phyloP scores from a whole-genome alignment of 2,888 invertebrate genomes.

The Melanostoma mellinum region DNA sequence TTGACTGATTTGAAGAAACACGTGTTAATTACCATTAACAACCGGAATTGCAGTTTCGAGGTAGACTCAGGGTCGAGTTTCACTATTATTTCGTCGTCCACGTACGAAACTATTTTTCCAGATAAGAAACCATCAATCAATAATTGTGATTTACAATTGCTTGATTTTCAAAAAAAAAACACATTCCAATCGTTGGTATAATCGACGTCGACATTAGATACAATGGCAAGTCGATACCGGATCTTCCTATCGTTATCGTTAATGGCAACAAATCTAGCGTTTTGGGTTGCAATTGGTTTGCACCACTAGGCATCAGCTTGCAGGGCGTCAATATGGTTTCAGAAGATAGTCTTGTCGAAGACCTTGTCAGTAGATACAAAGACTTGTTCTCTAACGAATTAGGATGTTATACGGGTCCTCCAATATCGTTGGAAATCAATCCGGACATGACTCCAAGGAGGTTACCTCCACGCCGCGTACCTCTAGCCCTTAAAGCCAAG shows the following conservation, averaged over 20 bases:
- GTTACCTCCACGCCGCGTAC: slow-evolving; percentile 12
- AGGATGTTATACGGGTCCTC: slow-evolving; percentile 12
- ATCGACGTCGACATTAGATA: slow-evolving; percentile 9
- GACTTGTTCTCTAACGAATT: slow-evolving; percentile 10
- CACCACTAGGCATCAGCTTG: slow-evolving; percentile 1
- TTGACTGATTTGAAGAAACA: too few relatives aligned
- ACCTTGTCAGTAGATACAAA: neutral
- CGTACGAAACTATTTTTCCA: too few relatives aligned
- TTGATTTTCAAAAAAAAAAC: slow-evolving; percentile 3
- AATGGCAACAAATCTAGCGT: slow-evolving; percentile 31
- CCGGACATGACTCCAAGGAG: slow-evolving; percentile 49
- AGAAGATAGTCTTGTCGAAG: neutral
- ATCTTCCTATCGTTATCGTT: slow-evolving; percentile 46
- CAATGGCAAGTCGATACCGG: neutral
- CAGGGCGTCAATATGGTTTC: neutral
- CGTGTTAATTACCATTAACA: too few relatives aligned
- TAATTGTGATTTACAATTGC: neutral
- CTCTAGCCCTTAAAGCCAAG: slow-evolving; percentile 60
- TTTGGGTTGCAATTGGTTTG: slow-evolving; percentile 20
- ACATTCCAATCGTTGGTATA: neutral
- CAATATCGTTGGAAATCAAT: neutral
- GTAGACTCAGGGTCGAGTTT: too few relatives aligned
- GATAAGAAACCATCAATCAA: too few relatives aligned
- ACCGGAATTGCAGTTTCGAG: too few relatives aligned
- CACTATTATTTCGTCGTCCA: too few relatives aligned